Conservation (phyloP, 2,797 vertebrate genomes). For the Gymnothorax javanicus region DNA sequence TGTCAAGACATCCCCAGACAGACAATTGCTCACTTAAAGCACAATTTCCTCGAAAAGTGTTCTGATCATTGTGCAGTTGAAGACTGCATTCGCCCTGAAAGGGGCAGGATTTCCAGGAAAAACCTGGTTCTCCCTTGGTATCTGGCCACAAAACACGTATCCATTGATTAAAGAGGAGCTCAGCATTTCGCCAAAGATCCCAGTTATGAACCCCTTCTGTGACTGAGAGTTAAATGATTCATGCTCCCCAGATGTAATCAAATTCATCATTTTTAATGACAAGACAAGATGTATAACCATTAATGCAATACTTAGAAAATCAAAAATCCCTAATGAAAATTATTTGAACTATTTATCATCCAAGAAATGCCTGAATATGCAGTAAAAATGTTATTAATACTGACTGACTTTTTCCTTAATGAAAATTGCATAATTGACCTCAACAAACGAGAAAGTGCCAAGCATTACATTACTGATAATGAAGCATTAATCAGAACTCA, state of each 20-base stretch:
- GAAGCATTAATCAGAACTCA: neutral
- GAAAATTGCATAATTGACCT: neutral
- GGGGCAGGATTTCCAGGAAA: neutral
- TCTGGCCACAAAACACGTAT: neutral
- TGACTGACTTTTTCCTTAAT: neutral
- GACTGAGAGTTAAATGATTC: neutral
- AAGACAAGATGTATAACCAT: neutral
- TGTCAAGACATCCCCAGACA: neutral
- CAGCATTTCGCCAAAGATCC: neutral
- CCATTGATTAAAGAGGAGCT: slow-evolving; percentile 10
- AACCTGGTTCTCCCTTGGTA: neutral
- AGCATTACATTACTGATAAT: neutral
- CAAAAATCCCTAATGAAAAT: neutral
- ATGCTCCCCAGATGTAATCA: neutral
- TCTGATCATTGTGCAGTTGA: neutral
- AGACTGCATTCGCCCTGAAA: neutral
- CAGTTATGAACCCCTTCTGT: neutral
- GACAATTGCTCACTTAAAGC: neutral
- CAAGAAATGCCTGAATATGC: neutral
- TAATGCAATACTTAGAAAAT: neutral
- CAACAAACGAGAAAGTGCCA: neutral
- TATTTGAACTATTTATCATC: neutral
- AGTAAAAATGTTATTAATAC: neutral
- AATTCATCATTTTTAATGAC: neutral
- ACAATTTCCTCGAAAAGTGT: neutral